A percentile compares a stretch with the other conserved stretches of the same genome.
Evolutionary conservation across 2,797 vertebrate genomes (phyloP).

Genomic region (Paguma larvata): DNA sequence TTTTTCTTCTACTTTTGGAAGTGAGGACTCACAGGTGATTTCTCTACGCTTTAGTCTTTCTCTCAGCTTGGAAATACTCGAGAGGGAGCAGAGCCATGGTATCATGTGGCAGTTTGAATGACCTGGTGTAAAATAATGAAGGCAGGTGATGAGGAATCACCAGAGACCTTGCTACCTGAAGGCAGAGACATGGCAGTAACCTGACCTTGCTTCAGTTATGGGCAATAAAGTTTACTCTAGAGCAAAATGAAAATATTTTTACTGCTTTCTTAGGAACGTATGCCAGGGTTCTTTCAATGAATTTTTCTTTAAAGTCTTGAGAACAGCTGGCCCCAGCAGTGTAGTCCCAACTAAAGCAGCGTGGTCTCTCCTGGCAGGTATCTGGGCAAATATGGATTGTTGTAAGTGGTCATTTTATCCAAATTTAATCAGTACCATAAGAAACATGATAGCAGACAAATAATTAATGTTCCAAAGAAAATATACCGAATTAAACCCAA

Average conservation of each 20-base stretch:
- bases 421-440: not conserved
- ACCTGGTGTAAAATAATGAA: not conserved
- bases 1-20: not conserved
- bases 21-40: not conserved
- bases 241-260: not conserved
- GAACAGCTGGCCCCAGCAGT: not conserved
- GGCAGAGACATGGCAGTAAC: not conserved
- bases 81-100: not conserved
- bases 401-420: not conserved
- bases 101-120: not conserved
- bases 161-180: not conserved
- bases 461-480: not conserved
- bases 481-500: not conserved
- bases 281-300: not conserved
- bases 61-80: not conserved
- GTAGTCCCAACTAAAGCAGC: too few relatives aligned
- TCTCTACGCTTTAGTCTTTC: not conserved
- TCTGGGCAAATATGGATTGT: not conserved
- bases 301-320: not conserved
- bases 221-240: not conserved
- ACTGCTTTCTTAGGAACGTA: not conserved
- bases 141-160: not conserved
- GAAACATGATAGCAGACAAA: not conserved
- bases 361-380: not conserved
- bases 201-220: not conserved